phyloP scores from a whole-genome alignment of 2,797 vertebrate species.

The Takifugu ocellatus region DNA sequence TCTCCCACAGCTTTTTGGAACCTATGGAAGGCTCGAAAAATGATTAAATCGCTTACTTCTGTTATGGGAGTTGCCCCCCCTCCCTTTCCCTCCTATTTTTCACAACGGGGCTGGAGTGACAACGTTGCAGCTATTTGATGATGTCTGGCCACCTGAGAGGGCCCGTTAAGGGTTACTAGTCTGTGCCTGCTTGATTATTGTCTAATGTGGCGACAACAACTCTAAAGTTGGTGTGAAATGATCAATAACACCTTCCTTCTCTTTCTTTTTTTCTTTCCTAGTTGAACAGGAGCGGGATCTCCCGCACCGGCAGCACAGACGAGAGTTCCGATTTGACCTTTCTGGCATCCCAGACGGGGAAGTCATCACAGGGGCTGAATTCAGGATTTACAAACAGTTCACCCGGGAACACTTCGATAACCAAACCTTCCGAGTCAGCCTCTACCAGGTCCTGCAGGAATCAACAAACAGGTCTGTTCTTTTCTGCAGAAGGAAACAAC shows the following conservation, averaged over 20 bases:
- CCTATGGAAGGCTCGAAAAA: constrained; percentile 53
- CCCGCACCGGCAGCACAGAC: constrained; percentile 79
- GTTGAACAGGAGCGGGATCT: constrained; percentile 85
- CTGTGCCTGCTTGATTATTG: too few relatives aligned
- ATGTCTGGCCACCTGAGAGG: constrained; percentile 22
- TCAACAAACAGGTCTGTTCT: constrained; percentile 78
- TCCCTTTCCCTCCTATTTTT: constrained; percentile 58
- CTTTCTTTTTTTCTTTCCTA: constrained; percentile 35
- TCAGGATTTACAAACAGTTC: constrained; percentile 92
- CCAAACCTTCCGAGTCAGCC: constrained; percentile 84
- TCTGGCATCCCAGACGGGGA: constrained; percentile 93
- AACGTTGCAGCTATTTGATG: constrained; percentile 55
- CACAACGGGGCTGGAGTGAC: constrained; percentile 60
- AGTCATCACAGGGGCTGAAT: constrained; percentile 88
- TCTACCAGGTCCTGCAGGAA: constrained; percentile 91
- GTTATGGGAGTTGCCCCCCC: constrained; percentile 59
- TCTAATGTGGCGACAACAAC: too few relatives aligned
- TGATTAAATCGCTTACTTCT: constrained; percentile 70
- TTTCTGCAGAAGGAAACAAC: too few relatives aligned
- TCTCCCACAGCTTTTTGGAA: constrained; percentile 50
- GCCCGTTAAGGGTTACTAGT: neutral
- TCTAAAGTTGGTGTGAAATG: too few relatives aligned
- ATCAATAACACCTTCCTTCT: neutral
- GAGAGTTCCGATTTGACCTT: constrained; percentile 90
- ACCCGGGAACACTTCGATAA: constrained; percentile 83